Evolutionary conservation across 2,888 invertebrate genomes (phyloP).

Genomic region (Pasiphila rectangulata): DNA sequence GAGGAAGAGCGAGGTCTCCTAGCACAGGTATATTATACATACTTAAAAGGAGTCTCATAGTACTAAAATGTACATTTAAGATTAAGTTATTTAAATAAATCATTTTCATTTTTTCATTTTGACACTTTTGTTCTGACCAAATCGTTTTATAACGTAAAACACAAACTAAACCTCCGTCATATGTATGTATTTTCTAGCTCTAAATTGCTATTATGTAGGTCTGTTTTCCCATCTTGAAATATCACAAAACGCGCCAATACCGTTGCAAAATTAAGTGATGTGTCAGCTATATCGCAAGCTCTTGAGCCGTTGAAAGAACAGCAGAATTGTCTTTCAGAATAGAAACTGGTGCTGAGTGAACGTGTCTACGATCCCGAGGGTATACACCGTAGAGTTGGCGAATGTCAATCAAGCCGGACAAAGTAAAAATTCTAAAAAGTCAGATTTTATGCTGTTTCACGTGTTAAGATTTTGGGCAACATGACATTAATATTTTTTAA

Average conservation of each 20-base stretch:
- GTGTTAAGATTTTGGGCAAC: too few species aligned
- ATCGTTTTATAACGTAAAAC: too few species aligned
- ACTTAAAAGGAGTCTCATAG: too few species aligned
- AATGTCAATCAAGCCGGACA: constrained; percentile 1
- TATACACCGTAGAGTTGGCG: constrained; percentile 41
- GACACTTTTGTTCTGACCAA: too few species aligned
- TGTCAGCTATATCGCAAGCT: constrained; percentile 54
- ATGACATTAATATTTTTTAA: too few species aligned
- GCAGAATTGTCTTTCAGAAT: constrained; percentile 67
- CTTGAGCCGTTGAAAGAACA: constrained; percentile 54
- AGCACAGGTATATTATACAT: too few species aligned
- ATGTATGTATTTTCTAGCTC: too few species aligned
- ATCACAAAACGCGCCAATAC: neutral
- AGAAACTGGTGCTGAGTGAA: constrained; percentile 63
- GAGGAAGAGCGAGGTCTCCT: too few species aligned
- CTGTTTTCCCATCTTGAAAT: neutral
- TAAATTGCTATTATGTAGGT: neutral
- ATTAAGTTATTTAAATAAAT: too few species aligned
- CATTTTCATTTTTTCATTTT: too few species aligned
- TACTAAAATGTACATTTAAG: too few species aligned
- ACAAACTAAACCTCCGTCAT: too few species aligned
- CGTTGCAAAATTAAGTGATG: constrained; percentile 52
- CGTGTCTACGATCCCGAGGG: constrained; percentile 63
- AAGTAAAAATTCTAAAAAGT: neutral
- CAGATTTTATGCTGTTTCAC: neutral